These are phyloP conservation scores for Cybosia mesomella DNA, from an alignment of 2,888 invertebrate genomes.

Conservation along the genomic window DNA sequence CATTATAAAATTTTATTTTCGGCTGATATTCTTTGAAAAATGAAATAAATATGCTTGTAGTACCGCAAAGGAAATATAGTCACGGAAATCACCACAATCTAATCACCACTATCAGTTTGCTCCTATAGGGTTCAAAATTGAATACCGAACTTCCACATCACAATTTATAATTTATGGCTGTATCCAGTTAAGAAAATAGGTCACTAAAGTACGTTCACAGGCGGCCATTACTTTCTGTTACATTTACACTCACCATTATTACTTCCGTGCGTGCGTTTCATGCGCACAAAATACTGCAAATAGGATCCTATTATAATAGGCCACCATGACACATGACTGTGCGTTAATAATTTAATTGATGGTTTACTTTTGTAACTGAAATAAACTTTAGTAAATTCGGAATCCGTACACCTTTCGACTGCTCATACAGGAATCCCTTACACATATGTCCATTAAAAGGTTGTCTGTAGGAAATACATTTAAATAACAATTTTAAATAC, in stretches of 20 bases:
- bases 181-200: conserved; percentile 23
- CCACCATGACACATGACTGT: background rate
- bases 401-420: too few species aligned
- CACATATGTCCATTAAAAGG: too few species aligned
- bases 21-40: too few species aligned
- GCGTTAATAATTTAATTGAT: background rate
- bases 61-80: too few species aligned
- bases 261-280: conserved; percentile 5
- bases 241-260: conserved; percentile 3
- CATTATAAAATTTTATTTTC: too few species aligned
- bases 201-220: conserved; percentile 16
- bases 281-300: background rate
- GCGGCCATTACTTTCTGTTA: conserved; percentile 14
- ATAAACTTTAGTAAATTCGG: too few species aligned
- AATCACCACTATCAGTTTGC: background rate
- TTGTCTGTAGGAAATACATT: too few species aligned
- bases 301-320: background rate
- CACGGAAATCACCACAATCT: background rate
- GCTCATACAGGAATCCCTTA: too few species aligned
- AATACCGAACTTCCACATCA: conserved; percentile 1
- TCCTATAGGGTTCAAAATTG: conserved; percentile 12
- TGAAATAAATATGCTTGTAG: too few species aligned
- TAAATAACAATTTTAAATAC: too few species aligned
- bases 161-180: conserved; percentile 17
- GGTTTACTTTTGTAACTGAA: background rate